A percentile compares a stretch with the other conserved stretches of the same genome.
phyloP scores from a whole-genome alignment of 1,140 invertebrate species.

The Procambarus virginalis region DNA sequence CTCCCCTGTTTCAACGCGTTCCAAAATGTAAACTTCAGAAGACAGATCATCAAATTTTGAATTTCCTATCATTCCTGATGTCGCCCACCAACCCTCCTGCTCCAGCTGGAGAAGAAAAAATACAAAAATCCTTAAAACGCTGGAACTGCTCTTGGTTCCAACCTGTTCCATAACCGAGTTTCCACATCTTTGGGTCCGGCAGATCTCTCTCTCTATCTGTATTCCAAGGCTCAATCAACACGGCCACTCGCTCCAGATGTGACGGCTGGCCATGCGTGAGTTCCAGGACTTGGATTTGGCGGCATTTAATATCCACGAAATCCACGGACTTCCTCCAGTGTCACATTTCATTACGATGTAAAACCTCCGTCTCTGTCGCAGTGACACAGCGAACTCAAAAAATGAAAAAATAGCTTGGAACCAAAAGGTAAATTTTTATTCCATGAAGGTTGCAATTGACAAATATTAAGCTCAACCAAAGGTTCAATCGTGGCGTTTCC shows the following conservation, averaged over 20 bases:
- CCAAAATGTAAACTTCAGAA: not conserved
- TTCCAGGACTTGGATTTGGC: constrained; percentile 35
- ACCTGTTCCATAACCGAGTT: constrained; percentile 2
- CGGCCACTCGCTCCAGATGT: constrained; percentile 55
- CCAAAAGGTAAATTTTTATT: not conserved
- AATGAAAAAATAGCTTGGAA: not conserved
- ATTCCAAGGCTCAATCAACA: constrained; percentile 55
- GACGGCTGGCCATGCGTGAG: constrained; percentile 35
- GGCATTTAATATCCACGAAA: constrained; percentile 39
- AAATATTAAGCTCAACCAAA: constrained; percentile 30
- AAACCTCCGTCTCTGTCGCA: not conserved
- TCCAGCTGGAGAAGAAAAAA: not conserved
- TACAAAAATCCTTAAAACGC: not conserved
- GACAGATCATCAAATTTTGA: not conserved
- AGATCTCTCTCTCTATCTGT: constrained; percentile 60
- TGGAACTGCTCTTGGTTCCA: constrained; percentile 11
- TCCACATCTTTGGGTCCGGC: constrained; percentile 26
- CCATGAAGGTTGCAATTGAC: not conserved
- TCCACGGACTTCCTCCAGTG: too few relatives aligned
- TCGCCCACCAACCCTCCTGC: not conserved
- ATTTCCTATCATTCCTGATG: constrained; percentile 7
- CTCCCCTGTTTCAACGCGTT: too few relatives aligned
- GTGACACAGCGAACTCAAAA: not conserved
- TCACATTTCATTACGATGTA: not conserved
- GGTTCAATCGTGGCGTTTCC: constrained; percentile 40